Base-by-base conservation (phyloP, 2,797 vertebrate species). In the Ctenosaura bakeri region DNA sequence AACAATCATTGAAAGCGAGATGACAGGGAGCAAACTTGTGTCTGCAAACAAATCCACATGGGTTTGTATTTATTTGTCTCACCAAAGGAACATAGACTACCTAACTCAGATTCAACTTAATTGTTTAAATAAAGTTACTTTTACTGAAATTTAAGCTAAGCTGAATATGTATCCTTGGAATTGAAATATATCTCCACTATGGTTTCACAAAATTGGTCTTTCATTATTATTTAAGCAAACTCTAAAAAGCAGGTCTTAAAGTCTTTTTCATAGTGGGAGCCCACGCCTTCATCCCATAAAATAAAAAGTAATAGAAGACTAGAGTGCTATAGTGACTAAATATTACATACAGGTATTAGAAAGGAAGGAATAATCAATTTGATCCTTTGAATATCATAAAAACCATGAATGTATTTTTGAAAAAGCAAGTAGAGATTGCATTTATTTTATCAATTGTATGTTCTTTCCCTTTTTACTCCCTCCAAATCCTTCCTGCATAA, bases 321-420 rank as follows among this genome's bases (percentile, higher is more conserved):
- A 73, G 74, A 90, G 64, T 29, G 38, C 46, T 82, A 50, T 74
- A 82, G 73, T 82, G 89, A 86, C 35, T 73, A 59, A 90, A 62
- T 29, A 69, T 59, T 82, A 71, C 35, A 35, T 24, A n/a, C 24
- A 64, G 29, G 29, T 80, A 29, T 6, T 26, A 59, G 38, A 66
- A 66, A 77, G 13, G 32, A 76, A 76, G 22, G 52, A 62, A 73
- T 38, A 62, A 29, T 62, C 81, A 73, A 46, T 80, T 50, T 90
- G 13, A 7, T 46, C 50, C 71, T 6, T 89, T 64, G 64, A 83
- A 46, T 62, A 64, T 62, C 1, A 62, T 71, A 90, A 90, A 77
- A 62, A n/a, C 9, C 54, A 50, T 50, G 42, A 59, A 18, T 13
- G 26, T 59, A 20, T 74, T 2, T 74, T 82, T 52, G 66, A 73